These are phyloP conservation scores for Pseudopleuronectes americanus DNA, from an alignment of 2,797 vertebrate species.

Conservation along the genomic window DNA sequence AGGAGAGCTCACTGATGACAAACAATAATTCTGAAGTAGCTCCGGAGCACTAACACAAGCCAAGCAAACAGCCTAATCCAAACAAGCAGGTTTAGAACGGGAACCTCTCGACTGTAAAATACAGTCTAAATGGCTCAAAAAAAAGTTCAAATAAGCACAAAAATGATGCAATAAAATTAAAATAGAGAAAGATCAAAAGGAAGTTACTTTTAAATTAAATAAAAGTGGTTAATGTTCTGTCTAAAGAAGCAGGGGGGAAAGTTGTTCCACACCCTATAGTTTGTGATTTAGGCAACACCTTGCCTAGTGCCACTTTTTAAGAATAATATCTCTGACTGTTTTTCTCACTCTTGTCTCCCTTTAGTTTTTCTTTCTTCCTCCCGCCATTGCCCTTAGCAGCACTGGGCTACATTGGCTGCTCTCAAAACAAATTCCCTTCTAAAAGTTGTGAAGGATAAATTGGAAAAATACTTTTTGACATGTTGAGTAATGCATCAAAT, in stretches of 20 bases:
- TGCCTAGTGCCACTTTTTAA: slow-evolving; percentile 32
- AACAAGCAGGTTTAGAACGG: too few relatives aligned
- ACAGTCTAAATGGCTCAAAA: too few relatives aligned
- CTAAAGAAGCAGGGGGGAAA: background rate
- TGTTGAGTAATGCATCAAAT: slow-evolving; percentile 77
- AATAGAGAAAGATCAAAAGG: too few relatives aligned
- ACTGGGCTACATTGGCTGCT: slow-evolving; percentile 43
- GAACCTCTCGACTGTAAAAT: too few relatives aligned
- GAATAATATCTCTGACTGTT: slow-evolving; percentile 32
- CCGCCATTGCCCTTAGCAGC: slow-evolving; percentile 43
- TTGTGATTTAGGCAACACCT: slow-evolving; percentile 28
- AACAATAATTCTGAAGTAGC: too few relatives aligned
- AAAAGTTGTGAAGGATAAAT: slow-evolving; percentile 70
- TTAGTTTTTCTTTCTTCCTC: slow-evolving; percentile 3
- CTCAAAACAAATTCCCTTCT: slow-evolving; percentile 61
- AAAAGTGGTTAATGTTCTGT: slow-evolving; percentile 9
- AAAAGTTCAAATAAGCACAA: too few relatives aligned
- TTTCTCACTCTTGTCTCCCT: slow-evolving; percentile 4
- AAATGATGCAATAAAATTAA: too few relatives aligned
- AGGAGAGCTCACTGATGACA: too few relatives aligned
- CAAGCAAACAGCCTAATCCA: too few relatives aligned
- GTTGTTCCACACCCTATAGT: slow-evolving; percentile 19
- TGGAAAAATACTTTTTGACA: slow-evolving; percentile 76
- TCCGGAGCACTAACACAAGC: too few relatives aligned
- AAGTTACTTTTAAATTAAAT: background rate